Base-by-base conservation (phyloP, 1,140 invertebrate species). In the Drosophila parabipectinata region DNA sequence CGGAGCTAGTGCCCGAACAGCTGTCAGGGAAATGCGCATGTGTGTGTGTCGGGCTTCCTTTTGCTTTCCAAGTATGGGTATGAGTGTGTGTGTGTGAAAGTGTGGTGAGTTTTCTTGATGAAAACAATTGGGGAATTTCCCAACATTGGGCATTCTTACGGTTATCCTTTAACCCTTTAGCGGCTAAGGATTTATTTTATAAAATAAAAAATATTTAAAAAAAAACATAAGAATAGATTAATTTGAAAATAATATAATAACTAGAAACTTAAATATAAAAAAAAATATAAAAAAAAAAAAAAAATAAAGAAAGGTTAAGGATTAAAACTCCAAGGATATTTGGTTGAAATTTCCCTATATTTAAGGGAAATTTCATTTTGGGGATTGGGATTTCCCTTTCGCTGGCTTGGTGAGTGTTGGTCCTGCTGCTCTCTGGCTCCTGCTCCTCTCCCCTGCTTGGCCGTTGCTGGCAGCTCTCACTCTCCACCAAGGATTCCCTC, bases 11-110 rank as follows among this genome's bases (percentile, higher is more conserved):
- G 21, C 30, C 51, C 26, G 52, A 64, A 83, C 80, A 83, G 80
- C 80, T 84, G 80, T 62, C 55, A 47, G 58, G 48, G 41, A 48
- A 48, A 48, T 79, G 77, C 73, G 62, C 66, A 67, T 84, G 76
- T 84, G 60, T 79, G 55, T 79, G 72, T 78, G 63, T 45, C n/a
- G n/a, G 41, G 41, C 32, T 24, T 51, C 34, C 47, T 71, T 45
- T 7, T 9, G 41, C 41, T 59, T 48, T 24, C 7, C 37, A 10
- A 12, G 41, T 44, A 37, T 34, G 26, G 41, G 24, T 56, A 28
- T 28, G 54, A 47, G 41, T 37, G 34, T 37, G 8, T 54, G 26
- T 21, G n/a, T 30, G 26, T n/a, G 18, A 53, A 30, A 21, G 28
- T 53, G 41, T 41, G 64, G 34, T 51, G 55, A 18, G 12, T 72